Base-by-base conservation (phyloP, 2,797 vertebrate genomes). In the Peromyscus attwateri region DNA sequence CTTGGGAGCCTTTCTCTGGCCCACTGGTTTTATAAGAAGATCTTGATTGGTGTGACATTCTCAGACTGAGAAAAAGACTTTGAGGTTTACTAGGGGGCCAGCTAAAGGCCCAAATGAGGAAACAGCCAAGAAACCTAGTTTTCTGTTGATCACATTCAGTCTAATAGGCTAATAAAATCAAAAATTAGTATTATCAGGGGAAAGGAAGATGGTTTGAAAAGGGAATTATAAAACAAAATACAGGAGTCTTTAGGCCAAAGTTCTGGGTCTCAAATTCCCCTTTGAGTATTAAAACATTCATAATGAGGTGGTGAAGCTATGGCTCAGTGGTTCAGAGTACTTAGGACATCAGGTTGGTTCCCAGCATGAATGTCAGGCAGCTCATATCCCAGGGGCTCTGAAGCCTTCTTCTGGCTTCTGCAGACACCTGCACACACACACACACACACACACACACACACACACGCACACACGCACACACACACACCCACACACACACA, bases 21-120 rank as follows among this genome's bases (percentile, higher is more conserved):
- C 87, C 68, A 52, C 40, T 70, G n/a, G 23, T 75, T 91, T 76
- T 77, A 13, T 62, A 73, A 75, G 90, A 95, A 90, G 64, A 55
- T 37, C 70, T 88, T 75, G 71, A 40, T 31, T 68, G 60, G 6
- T 81, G 52, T 64, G 29, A 80, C 23, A 19, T 34, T 57, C 66
- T 90, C 37, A 10, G 34, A 62, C 6, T 91, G 60, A 87, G 40
- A 46, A 55, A 77, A 76, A 90, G 19, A 89, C 13, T 11, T 0
- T 55, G 75, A 83, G 73, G 31, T 83, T 95, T 62, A 29, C 76
- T 83, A 17, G 1, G 5, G 14, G 27, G 23, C 46, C 96, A 84
- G 76, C 66, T 29, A 46, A 87, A 88, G 25, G 10, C 31, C 43
- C 40, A 13, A 43, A 37, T n/a, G 43, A 29, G 37, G 49, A 87